A percentile compares a stretch with the other conserved stretches of the same genome.
Evolutionary conservation across 2,888 invertebrate genomes (phyloP).

Genomic region (Sipha maydis): DNA sequence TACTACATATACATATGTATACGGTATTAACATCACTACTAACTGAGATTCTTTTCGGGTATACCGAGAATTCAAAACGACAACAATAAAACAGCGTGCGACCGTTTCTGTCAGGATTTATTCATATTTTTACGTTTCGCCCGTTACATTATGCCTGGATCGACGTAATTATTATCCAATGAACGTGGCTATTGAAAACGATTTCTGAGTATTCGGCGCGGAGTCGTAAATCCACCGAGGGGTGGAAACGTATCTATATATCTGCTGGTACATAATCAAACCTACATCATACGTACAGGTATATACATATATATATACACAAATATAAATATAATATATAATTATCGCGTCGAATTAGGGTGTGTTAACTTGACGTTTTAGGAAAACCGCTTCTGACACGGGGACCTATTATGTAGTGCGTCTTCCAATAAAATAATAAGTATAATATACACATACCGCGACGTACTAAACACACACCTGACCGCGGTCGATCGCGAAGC

Average conservation of each 20-base stretch:
- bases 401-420: not conserved
- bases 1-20: no score
- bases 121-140: not conserved
- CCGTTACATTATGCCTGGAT: not conserved
- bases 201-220: slow-evolving; percentile 15
- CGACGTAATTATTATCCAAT: not conserved
- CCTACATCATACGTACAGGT: no score
- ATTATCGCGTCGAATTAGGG: slow-evolving; percentile 46
- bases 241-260: not conserved
- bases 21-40: not conserved
- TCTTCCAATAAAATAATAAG: slow-evolving; percentile 22
- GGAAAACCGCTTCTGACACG: slow-evolving; percentile 43
- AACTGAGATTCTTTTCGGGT: not conserved
- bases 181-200: not conserved
- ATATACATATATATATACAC: not conserved
- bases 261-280: not conserved
- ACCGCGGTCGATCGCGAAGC: not conserved
- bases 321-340: not conserved
- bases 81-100: not conserved
- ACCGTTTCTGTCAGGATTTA: not conserved
- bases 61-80: not conserved
- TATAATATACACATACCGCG: not conserved
- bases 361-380: slow-evolving; percentile 42
- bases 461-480: slow-evolving; percentile 39
- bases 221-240: slow-evolving; percentile 12